These are phyloP conservation scores for Andricus curvator DNA, from an alignment of 2,888 invertebrate species.

Conservation along the genomic window DNA sequence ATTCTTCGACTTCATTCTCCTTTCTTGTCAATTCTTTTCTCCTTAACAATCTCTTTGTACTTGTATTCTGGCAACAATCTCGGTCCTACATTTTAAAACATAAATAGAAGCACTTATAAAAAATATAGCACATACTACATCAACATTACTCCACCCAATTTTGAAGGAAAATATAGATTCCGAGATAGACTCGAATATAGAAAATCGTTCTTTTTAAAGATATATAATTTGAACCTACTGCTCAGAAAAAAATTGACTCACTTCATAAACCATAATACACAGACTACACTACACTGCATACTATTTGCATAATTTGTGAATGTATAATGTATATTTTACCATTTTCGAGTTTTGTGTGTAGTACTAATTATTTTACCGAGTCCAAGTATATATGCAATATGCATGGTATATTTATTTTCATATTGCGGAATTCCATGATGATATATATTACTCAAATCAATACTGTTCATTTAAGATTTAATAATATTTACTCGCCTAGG, in stretches of 20 bases:
- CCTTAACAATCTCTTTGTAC: not conserved
- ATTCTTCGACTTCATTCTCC: constrained; percentile 12
- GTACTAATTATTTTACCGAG: not conserved
- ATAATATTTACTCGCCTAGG: not conserved
- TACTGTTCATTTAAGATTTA: not conserved
- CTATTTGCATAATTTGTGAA: constrained; percentile 11
- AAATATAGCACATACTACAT: too few relatives aligned
- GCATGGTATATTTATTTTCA: not conserved
- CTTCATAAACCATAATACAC: constrained; percentile 6
- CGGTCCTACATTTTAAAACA: not conserved
- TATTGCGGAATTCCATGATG: not conserved
- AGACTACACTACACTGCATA: constrained; percentile 7
- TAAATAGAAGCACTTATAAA: not conserved
- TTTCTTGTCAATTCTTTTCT: not conserved
- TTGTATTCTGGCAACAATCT: not conserved
- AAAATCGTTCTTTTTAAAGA: not conserved
- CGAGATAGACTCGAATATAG: too few relatives aligned
- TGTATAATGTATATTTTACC: constrained; percentile 7
- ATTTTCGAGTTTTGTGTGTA: constrained; percentile 8
- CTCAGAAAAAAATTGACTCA: not conserved
- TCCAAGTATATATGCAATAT: not conserved
- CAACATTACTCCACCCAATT: too few relatives aligned
- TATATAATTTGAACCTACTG: not conserved
- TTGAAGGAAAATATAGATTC: too few relatives aligned
- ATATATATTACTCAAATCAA: not conserved